A percentile compares a stretch with the other conserved stretches of the same genome.
Conservation (phyloP, 2,797 vertebrate species). For the Schizopygopsis pylzovi region DNA sequence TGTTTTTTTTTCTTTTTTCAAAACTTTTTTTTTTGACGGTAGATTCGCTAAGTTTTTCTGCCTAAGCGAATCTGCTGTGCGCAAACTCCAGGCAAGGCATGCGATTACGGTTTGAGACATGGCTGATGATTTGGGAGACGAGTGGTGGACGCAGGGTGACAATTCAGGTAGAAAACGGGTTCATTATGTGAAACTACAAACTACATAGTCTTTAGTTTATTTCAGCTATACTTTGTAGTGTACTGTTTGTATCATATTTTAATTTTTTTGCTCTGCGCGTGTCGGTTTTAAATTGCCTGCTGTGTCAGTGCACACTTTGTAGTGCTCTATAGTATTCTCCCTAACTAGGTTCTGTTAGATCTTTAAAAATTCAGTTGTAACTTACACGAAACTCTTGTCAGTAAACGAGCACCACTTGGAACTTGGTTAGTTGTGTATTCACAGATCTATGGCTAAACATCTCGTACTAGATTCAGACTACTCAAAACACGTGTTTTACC, state of each 20-base stretch:
- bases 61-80: constrained; percentile 42
- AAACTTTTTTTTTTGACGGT: not conserved
- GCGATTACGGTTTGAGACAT: constrained; percentile 16
- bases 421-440: not conserved
- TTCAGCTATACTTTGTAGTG: too few relatives aligned
- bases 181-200: not conserved
- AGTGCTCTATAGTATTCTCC: not conserved
- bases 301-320: not conserved
- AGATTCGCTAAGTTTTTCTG: constrained; percentile 3
- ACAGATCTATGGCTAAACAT: not conserved
- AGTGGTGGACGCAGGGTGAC: constrained; percentile 57
- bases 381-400: not conserved
- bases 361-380: not conserved
- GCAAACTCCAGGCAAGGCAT: not conserved
- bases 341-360: not conserved
- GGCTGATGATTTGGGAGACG: constrained; percentile 63
- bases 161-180: constrained; percentile 45
- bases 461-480: not conserved
- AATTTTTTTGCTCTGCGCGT: not conserved
- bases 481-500: constrained; percentile 45
- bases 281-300: not conserved
- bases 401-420: not conserved
- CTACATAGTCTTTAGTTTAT: not conserved
- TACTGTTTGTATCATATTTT: not conserved
- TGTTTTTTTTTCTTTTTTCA: not conserved